These are phyloP conservation scores for Drosophila lowei DNA, from an alignment of 1,140 invertebrate species.

Conservation along the genomic window DNA sequence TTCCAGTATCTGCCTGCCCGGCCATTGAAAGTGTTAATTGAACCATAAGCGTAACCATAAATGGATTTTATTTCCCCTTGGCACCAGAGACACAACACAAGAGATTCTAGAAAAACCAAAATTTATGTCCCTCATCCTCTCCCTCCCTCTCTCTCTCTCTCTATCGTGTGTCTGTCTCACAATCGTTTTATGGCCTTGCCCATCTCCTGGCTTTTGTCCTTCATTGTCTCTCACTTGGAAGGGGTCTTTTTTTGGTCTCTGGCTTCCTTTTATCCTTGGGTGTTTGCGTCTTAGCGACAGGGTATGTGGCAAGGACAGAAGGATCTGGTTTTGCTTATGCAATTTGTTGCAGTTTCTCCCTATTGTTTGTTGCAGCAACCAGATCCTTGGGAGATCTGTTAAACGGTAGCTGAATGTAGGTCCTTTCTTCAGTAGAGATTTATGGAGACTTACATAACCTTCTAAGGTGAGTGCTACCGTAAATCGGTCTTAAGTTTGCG, in stretches of 20 bases:
- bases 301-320: constrained; percentile 27
- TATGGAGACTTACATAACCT: constrained; percentile 50
- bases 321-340: constrained; percentile 66
- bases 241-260: constrained; percentile 27
- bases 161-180: constrained; percentile 6
- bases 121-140: constrained; percentile 60
- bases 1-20: constrained; percentile 21
- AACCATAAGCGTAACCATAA: constrained; percentile 82
- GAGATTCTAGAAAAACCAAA: constrained; percentile 53
- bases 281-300: constrained; percentile 58
- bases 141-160: constrained; percentile 2
- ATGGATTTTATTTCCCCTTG: constrained; percentile 77
- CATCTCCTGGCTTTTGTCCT: constrained; percentile 31
- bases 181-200: constrained; percentile 64
- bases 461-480: constrained; percentile 9
- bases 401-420: constrained; percentile 53
- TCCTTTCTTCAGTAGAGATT: constrained; percentile 29
- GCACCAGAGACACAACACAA: constrained; percentile 44
- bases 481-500: not conserved
- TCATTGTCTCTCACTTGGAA: constrained; percentile 38
- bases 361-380: constrained; percentile 49
- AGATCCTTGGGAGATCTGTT: constrained; percentile 8
- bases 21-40: constrained; percentile 79
- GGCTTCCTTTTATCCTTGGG: constrained; percentile 32
- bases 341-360: constrained; percentile 71